Conservation (phyloP, 2,888 invertebrate species). For the Pyrocoelia pectoralis region DNA sequence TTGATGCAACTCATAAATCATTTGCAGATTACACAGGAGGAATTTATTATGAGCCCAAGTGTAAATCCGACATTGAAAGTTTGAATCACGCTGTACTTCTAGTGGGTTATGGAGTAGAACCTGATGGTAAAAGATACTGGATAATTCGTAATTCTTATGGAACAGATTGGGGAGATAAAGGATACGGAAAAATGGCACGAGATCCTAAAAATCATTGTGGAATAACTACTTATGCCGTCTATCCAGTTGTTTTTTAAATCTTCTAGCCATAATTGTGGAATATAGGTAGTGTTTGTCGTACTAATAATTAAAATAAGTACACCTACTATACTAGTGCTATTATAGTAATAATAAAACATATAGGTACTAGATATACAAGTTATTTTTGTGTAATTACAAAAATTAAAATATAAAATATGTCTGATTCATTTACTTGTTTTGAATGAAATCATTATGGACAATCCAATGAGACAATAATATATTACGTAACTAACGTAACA, state of each 20-base stretch:
- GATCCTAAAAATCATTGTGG: conserved; percentile 83
- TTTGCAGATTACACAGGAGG: conserved; percentile 87
- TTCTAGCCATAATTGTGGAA: background rate
- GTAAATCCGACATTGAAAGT: conserved; percentile 66
- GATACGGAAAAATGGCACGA: conserved; percentile 88
- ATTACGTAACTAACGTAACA: too few relatives aligned
- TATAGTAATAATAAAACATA: too few relatives aligned
- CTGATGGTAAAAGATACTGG: conserved; percentile 81
- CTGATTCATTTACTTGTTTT: too few relatives aligned
- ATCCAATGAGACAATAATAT: too few relatives aligned
- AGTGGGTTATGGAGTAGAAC: conserved; percentile 82
- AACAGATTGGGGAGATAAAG: conserved; percentile 79
- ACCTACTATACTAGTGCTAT: too few relatives aligned
- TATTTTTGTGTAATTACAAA: too few relatives aligned
- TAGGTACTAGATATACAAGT: too few relatives aligned
- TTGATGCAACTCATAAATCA: conserved; percentile 84
- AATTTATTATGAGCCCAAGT: conserved; percentile 82
- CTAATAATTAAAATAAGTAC: too few relatives aligned
- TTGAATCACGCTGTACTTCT: conserved; percentile 88
- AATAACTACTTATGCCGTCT: conserved; percentile 82
- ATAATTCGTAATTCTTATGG: conserved; percentile 90
- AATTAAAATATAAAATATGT: too few relatives aligned
- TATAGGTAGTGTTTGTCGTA: too few relatives aligned
- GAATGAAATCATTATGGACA: too few relatives aligned
- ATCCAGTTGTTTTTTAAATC: conserved; percentile 76